phyloP scores from a whole-genome alignment of 2,113 vertebrate genomes.

The Scomber scombrus region DNA sequence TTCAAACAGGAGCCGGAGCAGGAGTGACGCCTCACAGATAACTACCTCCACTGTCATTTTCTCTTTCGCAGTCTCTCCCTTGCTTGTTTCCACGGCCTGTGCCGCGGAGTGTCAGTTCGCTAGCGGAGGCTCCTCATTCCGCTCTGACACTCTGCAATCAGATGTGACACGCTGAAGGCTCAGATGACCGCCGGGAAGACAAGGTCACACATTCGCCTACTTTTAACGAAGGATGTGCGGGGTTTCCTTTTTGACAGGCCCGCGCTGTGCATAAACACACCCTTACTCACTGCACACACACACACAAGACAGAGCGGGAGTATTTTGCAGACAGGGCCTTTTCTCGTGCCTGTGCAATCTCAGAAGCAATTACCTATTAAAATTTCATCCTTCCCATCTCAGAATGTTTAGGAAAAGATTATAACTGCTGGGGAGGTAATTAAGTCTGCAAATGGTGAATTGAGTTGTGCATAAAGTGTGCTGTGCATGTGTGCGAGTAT shows the following conservation, averaged over 20 bases:
- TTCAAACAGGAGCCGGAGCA: constrained; percentile 52
- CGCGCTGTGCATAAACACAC: constrained; percentile 17
- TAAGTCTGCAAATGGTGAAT: constrained; percentile 64
- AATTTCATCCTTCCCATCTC: constrained; percentile 72
- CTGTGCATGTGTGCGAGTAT: constrained; percentile 8
- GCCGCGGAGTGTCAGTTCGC: constrained; percentile 5
- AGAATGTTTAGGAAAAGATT: constrained; percentile 77
- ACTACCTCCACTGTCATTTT: constrained; percentile 68
- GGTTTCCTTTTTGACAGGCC: constrained; percentile 62
- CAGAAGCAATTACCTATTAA: constrained; percentile 77
- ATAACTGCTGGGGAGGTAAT: constrained; percentile 77
- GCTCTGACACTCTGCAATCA: constrained; percentile 75
- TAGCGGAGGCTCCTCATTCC: constrained; percentile 50
- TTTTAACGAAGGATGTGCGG: constrained; percentile 63
- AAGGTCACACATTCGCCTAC: constrained; percentile 75
- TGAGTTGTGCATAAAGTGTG: constrained; percentile 66
- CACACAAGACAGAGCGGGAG: constrained; percentile 20
- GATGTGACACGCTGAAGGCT: constrained; percentile 71
- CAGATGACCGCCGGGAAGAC: constrained; percentile 68
- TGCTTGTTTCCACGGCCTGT: constrained; percentile 48
- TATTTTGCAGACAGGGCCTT: constrained; percentile 66
- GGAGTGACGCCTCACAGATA: constrained; percentile 65
- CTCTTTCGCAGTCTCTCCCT: constrained; percentile 34
- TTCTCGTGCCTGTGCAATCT: constrained; percentile 68
- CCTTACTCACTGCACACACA: neutral